Evolutionary conservation across 2,888 invertebrate genomes (phyloP).

Genomic region (Drosophila antonietae): DNA sequence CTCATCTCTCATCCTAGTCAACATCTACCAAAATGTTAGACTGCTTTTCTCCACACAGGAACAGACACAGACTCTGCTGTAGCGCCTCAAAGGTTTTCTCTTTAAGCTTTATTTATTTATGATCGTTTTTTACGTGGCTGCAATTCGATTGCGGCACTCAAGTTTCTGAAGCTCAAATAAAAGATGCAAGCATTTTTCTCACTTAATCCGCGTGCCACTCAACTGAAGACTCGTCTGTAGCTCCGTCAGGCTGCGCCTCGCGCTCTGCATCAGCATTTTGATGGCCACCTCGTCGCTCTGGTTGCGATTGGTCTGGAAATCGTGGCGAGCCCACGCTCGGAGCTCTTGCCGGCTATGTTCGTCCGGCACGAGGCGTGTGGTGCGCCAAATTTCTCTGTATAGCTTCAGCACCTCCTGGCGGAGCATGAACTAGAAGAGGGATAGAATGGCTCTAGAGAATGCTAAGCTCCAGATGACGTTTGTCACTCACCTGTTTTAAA

Average conservation of each 20-base stretch:
- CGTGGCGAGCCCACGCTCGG: slow-evolving; percentile 89
- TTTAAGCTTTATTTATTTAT: slow-evolving; percentile 40
- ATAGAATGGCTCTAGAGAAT: no score
- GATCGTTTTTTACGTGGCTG: slow-evolving; percentile 31
- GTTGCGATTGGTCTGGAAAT: slow-evolving; percentile 90
- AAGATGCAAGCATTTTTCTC: slow-evolving; percentile 33
- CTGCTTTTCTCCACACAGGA: slow-evolving; percentile 50
- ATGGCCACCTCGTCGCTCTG: slow-evolving; percentile 90
- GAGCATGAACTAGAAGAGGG: slow-evolving; percentile 88
- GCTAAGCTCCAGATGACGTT: slow-evolving; percentile 2
- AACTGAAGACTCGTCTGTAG: slow-evolving; percentile 88
- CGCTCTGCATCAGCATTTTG: slow-evolving; percentile 89
- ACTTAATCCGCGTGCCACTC: slow-evolving; percentile 82
- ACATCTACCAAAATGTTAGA: slow-evolving; percentile 50
- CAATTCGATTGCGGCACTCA: slow-evolving; percentile 27
- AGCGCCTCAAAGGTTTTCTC: slow-evolving; percentile 66
- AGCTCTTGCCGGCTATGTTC: slow-evolving; percentile 88
- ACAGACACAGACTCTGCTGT: slow-evolving; percentile 27
- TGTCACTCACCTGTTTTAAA: slow-evolving; percentile 87
- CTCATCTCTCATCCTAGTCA: slow-evolving; percentile 2
- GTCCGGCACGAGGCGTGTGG: slow-evolving; percentile 89
- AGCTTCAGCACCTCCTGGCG: slow-evolving; percentile 91
- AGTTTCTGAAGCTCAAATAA: slow-evolving; percentile 67
- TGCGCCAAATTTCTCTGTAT: slow-evolving; percentile 90
- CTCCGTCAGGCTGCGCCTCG: slow-evolving; percentile 89